Evolutionary conservation across 1,140 invertebrate genomes (phyloP), one percentile per base, ranked within the genome.

Genomic region (Solenopsis invicta): DNA sequence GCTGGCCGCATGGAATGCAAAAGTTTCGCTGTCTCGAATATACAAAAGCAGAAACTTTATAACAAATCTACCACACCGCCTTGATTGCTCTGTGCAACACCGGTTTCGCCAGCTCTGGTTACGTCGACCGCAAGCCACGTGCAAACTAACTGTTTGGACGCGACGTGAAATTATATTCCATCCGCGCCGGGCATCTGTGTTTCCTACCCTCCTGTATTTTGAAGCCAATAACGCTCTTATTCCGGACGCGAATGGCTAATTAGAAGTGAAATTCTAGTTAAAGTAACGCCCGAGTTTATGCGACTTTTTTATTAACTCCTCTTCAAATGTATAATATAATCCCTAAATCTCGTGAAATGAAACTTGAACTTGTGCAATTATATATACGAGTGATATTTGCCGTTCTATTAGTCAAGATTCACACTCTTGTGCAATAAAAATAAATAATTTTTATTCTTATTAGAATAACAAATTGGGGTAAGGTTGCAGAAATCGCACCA

Each of bases 31-130:
- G 77, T 69, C 77, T 80, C 48, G 48, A 24, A 67, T 69, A 52
- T 54, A 80, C 77, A 69, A 80, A 80, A 80, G 77, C 77, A 24
- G 77, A 52, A 80, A 69, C 77, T 80, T 80, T 54, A 80, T 41
- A 80, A 80, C 77, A 67, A 69, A 80, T 80, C 62, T 37, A 67
- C 77, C 62, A 37, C 62, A 37, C 61, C 48, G 77, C 21, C 50
- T 80, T 80, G 77, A 80, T 80, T 80, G 62, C 62, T 37, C 29
- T 12, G 41, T 66, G 76, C 12, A n/a, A 62, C 77, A 12, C 34
- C n/a, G 62, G 48, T 80, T 80, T 80, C 41, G 4, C 34, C 12
- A 69, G 64, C 12, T 69, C 48, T 67, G 62, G 62, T 54, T 80
- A 50, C 62, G 77, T 41, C 77, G 77, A 37, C 77, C 62, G 45